phyloP scores from a whole-genome alignment of 2,797 vertebrate genomes.

The Leucoraja ocellata region DNA sequence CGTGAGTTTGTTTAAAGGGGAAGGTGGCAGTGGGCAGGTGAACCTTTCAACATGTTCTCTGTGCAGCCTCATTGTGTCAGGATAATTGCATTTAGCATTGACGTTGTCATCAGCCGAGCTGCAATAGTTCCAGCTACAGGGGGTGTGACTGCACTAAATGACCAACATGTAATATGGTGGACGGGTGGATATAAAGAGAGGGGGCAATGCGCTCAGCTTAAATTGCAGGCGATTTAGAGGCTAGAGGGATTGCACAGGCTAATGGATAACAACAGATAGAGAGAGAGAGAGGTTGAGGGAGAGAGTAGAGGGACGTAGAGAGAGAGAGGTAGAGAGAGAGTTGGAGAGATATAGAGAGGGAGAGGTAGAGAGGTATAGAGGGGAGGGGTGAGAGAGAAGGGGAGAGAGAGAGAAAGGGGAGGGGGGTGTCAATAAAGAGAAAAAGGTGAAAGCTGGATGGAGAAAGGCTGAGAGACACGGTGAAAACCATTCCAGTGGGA shows the following conservation, averaged over 20 bases:
- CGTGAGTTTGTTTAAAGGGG: constrained; percentile 4
- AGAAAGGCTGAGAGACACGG: neutral
- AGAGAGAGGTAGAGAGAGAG: no score
- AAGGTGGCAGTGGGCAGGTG: neutral
- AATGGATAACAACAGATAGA: neutral
- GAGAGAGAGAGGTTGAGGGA: neutral
- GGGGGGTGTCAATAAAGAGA: neutral
- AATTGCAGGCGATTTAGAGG: neutral
- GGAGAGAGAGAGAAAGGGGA: neutral
- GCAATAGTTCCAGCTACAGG: neutral
- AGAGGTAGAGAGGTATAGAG: no score
- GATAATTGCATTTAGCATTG: neutral
- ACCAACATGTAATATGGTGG: no score
- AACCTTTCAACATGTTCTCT: neutral
- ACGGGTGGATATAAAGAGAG: neutral
- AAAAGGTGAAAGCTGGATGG: neutral
- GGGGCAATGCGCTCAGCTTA: no score
- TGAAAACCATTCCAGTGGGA: neutral
- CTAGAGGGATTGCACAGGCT: no score
- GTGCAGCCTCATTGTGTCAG: no score
- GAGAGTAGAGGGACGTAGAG: no score
- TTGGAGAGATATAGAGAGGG: no score
- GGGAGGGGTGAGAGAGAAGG: neutral
- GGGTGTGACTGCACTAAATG: no score
- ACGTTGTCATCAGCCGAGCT: neutral